phyloP scores from a whole-genome alignment of 2,888 invertebrate species.

The Thelaira solivaga region DNA sequence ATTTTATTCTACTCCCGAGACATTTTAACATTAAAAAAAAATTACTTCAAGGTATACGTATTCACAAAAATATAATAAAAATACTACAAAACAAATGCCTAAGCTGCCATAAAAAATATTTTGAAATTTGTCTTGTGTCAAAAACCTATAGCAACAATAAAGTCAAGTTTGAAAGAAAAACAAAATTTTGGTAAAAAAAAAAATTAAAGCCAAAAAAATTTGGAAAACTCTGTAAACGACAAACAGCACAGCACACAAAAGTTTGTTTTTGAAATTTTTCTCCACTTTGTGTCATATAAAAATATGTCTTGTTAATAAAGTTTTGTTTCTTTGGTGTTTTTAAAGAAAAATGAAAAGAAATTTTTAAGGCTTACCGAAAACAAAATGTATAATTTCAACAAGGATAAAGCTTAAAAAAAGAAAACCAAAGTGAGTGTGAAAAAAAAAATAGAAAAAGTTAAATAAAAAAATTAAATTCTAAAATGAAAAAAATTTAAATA shows the following conservation, averaged over 20 bases:
- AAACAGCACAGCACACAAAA: background rate
- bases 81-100: background rate
- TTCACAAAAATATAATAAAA: slow-evolving; percentile 35
- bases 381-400: background rate
- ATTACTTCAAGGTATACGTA: slow-evolving; percentile 41
- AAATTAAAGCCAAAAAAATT: background rate
- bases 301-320: too few species aligned
- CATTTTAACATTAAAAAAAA: slow-evolving; percentile 29
- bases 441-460: too few species aligned
- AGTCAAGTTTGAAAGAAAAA: background rate
- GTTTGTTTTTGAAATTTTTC: background rate
- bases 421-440: background rate
- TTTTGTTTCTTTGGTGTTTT: background rate
- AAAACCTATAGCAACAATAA: background rate
- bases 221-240: too few species aligned
- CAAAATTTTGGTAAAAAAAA: too few species aligned
- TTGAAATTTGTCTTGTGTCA: slow-evolving; percentile 40
- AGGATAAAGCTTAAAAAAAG: background rate
- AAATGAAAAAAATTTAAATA: too few species aligned
- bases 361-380: too few species aligned
- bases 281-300: background rate
- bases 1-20: slow-evolving; percentile 22
- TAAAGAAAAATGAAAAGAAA: background rate
- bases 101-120: background rate
- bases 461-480: too few species aligned